Base-by-base conservation (phyloP, 1,140 invertebrate species). In the Drosophila azteca region DNA sequence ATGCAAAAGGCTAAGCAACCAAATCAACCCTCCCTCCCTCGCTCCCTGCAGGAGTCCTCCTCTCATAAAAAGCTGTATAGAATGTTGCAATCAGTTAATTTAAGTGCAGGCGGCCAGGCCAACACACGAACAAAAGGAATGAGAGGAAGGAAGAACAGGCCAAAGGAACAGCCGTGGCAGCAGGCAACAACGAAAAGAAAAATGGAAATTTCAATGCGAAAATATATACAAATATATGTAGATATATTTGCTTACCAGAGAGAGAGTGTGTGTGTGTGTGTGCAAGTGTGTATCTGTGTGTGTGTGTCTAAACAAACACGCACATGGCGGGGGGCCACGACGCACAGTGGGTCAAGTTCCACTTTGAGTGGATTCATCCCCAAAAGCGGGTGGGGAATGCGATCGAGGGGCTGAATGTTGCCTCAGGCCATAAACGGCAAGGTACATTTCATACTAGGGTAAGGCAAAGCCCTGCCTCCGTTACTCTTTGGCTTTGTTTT, bases 61-160 rank as follows among this genome's bases (percentile, higher is more conserved):
- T 11, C 11, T 63, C 82, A 88, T 87, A 87, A 88, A 87, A 87
- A 83, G 83, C 83, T 83, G 72, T 79, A 88, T 77, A 83, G 76
- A 87, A 87, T 87, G 83, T 87, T 87, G 83, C 83, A 87, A 87
- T 87, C 83, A 87, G 83, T 88, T 87, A 87, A 87, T 88, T 87
- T 88, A 87, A 87, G 83, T 87, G 83, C 83, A 87, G 83, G 75
- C 71, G 83, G 75, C 71, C 76, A 79, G 50, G 61, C 71, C 62
- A 78, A 46, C 55, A 46, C 55, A 68, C 50, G 73, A 80, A 64
- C 57, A 80, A 64, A 46, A 55, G 48, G 60, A 60, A 59, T 43
- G 48, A 39, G 35, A 39, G 24, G 15, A 20, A 39, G 31, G 43
- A 45, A 50, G 13, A 24, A 35, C 44, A 69, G 41, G 63, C 45